Evolutionary conservation across 1,140 invertebrate genomes (phyloP).

Genomic region (Chymomyza costata): DNA sequence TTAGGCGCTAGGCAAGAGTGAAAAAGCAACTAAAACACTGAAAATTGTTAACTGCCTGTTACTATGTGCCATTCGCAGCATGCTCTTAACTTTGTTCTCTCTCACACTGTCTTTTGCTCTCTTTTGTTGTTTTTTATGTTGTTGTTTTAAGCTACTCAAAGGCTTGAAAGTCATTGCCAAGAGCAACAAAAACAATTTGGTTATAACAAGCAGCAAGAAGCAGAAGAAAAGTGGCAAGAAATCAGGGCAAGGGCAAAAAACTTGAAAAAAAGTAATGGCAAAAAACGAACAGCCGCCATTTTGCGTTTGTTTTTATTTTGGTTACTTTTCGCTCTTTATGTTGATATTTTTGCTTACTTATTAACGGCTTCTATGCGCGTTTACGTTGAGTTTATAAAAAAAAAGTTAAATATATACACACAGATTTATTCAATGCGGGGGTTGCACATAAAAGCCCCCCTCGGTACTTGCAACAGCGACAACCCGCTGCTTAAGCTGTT

Average conservation of each 20-base stretch:
- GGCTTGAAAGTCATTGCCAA: conserved; percentile 62
- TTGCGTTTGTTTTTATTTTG: conserved; percentile 46
- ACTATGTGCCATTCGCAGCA: conserved; percentile 4
- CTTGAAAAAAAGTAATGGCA: conserved; percentile 15
- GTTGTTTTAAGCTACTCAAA: conserved; percentile 41
- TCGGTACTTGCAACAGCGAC: no score
- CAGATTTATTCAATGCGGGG: conserved; percentile 20
- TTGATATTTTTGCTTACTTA: conserved; percentile 48
- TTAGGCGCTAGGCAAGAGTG: conserved; percentile 18
- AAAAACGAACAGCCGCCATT: conserved; percentile 61
- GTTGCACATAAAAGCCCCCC: conserved; percentile 38
- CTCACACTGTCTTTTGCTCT: no score
- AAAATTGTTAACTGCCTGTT: conserved; percentile 31
- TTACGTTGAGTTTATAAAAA: no score
- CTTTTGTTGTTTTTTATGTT: conserved; percentile 7
- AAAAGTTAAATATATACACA: no score
- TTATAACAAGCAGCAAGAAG: no score
- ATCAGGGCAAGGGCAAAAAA: conserved; percentile 12
- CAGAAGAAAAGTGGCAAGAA: conserved; percentile 41
- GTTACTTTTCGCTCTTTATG: conserved; percentile 8
- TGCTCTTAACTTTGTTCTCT: neutral
- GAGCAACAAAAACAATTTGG: conserved; percentile 39
- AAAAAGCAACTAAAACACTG: conserved; percentile 21
- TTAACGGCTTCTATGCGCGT: conserved; percentile 62
- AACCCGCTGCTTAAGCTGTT: conserved; percentile 14